These are phyloP conservation scores for Eupithecia subfuscata DNA, from an alignment of 2,888 invertebrate genomes.

Conservation along the genomic window DNA sequence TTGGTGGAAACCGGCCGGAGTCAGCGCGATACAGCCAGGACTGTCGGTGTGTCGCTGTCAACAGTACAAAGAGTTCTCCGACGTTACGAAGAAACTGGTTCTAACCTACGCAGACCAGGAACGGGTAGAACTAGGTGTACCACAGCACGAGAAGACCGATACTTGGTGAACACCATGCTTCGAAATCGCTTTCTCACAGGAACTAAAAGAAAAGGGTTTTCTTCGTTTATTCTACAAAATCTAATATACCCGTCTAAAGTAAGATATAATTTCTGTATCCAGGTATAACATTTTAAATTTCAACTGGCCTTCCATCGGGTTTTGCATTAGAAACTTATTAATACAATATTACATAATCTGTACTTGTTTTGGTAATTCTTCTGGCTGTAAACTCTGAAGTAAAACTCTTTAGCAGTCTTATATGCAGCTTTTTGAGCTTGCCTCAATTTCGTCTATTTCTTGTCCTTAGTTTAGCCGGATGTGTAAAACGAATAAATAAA, in stretches of 20 bases:
- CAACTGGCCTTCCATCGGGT: neutral
- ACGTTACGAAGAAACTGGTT: too few species aligned
- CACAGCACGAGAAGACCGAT: too few species aligned
- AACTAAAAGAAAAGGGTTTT: too few species aligned
- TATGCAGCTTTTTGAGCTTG: neutral
- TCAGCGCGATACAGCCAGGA: too few species aligned
- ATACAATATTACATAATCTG: conserved; percentile 64
- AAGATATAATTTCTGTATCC: conserved; percentile 20
- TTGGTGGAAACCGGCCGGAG: too few species aligned
- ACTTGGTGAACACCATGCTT: too few species aligned
- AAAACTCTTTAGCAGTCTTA: neutral
- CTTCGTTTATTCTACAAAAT: conserved; percentile 18
- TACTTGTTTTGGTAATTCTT: conserved; percentile 47
- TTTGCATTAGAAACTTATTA: neutral
- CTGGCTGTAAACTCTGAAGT: neutral
- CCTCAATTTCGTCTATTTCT: neutral
- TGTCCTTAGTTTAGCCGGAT: neutral
- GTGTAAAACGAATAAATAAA: neutral
- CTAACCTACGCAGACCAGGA: too few species aligned
- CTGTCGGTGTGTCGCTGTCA: too few species aligned
- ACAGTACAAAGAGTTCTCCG: too few species aligned
- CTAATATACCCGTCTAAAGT: conserved; percentile 35
- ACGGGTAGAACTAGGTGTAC: too few species aligned
- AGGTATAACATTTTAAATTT: neutral
- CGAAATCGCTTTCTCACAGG: too few species aligned